phyloP scores from a whole-genome alignment of 2,888 invertebrate species.

The Napeogenes inachia region DNA sequence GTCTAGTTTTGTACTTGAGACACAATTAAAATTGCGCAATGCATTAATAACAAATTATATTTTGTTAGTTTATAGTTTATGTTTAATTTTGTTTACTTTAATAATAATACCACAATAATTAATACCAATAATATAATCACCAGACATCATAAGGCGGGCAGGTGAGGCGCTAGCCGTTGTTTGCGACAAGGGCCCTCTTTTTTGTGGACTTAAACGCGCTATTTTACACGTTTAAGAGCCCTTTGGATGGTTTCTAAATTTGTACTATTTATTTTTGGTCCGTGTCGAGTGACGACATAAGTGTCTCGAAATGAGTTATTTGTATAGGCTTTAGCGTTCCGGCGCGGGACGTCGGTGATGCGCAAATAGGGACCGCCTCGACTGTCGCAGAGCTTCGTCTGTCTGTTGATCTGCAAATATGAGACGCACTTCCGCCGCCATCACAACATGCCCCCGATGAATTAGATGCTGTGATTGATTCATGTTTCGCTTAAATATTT shows the following conservation, averaged over 20 bases:
- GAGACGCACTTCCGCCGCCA: constrained; percentile 3
- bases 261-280: constrained; percentile 61
- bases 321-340: constrained; percentile 59
- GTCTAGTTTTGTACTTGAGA: constrained; percentile 2
- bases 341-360: constrained; percentile 41
- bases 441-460: neutral
- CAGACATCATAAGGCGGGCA: constrained; percentile 15
- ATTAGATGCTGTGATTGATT: neutral
- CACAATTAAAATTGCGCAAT: neutral
- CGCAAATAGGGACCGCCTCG: constrained; percentile 40
- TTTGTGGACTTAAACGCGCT: constrained; percentile 43
- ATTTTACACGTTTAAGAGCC: constrained; percentile 62
- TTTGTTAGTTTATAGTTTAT: constrained; percentile 6
- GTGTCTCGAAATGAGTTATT: constrained; percentile 68
- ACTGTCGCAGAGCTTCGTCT: too few species aligned
- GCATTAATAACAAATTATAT: constrained; percentile 11
- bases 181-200: constrained; percentile 25
- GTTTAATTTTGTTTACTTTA: too few species aligned
- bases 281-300: constrained; percentile 59
- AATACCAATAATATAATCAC: too few species aligned
- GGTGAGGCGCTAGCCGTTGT: constrained; percentile 39
- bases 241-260: constrained; percentile 59
- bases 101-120: too few species aligned
- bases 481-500: neutral
- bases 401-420: too few species aligned